Conservation (phyloP, 2,888 invertebrate genomes). For the Esperia sulphurella region DNA sequence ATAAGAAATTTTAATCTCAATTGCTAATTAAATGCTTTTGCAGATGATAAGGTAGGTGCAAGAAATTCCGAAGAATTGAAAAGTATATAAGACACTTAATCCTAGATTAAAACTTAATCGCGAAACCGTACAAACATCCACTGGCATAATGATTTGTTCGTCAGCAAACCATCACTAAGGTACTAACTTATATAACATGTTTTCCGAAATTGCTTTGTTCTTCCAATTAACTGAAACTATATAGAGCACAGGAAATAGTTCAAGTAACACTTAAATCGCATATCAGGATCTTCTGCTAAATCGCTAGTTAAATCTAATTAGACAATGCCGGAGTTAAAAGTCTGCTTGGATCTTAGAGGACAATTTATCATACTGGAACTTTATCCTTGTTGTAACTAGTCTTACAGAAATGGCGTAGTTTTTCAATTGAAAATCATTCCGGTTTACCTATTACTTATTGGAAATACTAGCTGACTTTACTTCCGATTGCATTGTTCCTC, state of each 20-base stretch:
- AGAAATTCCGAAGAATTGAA: too few species aligned
- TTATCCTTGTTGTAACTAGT: slow-evolving; percentile 6
- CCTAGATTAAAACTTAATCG: too few species aligned
- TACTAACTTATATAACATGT: too few species aligned
- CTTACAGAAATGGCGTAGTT: neutral
- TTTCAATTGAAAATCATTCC: neutral
- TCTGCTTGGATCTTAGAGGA: slow-evolving; percentile 18
- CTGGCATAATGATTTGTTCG: too few species aligned
- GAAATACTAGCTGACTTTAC: neutral
- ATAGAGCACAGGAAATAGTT: slow-evolving; percentile 6
- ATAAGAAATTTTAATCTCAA: neutral
- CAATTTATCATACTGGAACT: slow-evolving; percentile 19
- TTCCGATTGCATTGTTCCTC: neutral
- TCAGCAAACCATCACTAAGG: too few species aligned
- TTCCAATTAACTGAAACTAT: too few species aligned
- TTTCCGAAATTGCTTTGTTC: too few species aligned
- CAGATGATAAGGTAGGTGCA: too few species aligned
- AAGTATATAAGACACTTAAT: too few species aligned
- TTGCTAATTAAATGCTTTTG: too few species aligned
- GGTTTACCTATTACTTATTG: neutral
- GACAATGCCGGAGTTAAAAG: slow-evolving; percentile 15
- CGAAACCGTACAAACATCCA: too few species aligned
- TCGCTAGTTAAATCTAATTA: slow-evolving; percentile 27
- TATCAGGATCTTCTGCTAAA: slow-evolving; percentile 5
- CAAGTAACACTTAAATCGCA: slow-evolving; percentile 7